Percentiles rank a stretch among this genome's conserved stretches.
phyloP scores from a whole-genome alignment of 2,888 invertebrate species.

The Thysanoteuthis rhombus region DNA sequence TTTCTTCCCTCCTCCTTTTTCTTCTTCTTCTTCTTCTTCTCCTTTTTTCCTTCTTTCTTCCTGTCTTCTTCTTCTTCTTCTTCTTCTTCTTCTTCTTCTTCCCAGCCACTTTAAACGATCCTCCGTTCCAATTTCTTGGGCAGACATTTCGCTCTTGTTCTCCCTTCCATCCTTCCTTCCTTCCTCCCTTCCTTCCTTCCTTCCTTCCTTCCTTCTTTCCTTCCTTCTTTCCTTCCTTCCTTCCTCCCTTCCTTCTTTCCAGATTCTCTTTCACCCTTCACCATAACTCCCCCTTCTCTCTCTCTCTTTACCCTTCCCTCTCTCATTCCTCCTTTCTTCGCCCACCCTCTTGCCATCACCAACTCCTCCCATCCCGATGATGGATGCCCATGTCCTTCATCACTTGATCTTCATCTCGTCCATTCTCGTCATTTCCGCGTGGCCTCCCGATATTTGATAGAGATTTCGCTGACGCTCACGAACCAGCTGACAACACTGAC shows the following conservation, averaged over 20 bases:
- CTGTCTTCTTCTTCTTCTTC: no score
- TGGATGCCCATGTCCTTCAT: conserved; percentile 12
- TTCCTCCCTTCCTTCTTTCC: not conserved
- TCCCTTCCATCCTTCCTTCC: not conserved
- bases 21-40: no score
- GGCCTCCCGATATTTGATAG: not conserved
- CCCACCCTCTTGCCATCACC: not conserved
- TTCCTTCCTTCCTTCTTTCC: not conserved
- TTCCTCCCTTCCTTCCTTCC: not conserved
- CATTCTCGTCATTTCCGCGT: not conserved
- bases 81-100: no score
- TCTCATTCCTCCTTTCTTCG: not conserved
- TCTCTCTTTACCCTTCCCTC: not conserved
- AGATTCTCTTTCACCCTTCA: no score
- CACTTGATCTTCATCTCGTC: conserved; percentile 12
- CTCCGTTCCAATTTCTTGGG: not conserved
- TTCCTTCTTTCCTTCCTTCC: not conserved
- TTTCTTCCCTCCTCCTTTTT: no score
- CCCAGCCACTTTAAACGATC: no score
- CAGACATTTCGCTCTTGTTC: not conserved
- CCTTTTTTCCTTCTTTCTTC: no score
- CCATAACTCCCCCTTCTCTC: not conserved
- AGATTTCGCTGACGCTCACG: not conserved
- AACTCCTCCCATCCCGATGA: not conserved
- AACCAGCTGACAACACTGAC: not conserved